Percentiles rank a stretch among this genome's conserved stretches.
These are phyloP conservation scores for Stigmatopora argus DNA, from an alignment of 2,113 vertebrate genomes.

Conservation along the genomic window DNA sequence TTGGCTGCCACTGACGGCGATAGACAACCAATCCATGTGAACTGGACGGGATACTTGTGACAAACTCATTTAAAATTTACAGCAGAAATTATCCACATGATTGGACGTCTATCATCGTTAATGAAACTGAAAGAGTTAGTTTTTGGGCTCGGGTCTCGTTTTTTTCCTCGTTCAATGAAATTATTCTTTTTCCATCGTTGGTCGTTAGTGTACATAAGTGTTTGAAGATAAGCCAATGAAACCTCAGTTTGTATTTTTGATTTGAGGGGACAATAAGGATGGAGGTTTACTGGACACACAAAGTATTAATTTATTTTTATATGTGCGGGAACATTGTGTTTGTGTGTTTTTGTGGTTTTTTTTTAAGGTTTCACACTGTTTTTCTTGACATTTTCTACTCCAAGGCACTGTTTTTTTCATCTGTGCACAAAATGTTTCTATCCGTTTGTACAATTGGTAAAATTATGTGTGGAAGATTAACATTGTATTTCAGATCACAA, in stretches of 20 bases:
- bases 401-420: slow-evolving; percentile 52
- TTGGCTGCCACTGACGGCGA: too few species aligned
- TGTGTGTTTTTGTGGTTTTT: slow-evolving; percentile 42
- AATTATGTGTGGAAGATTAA: slow-evolving; percentile 15
- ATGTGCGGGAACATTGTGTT: slow-evolving; percentile 67
- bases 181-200: slow-evolving; percentile 61
- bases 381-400: slow-evolving; percentile 61
- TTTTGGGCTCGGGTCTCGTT: slow-evolving; percentile 41
- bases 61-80: too few species aligned
- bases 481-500: slow-evolving; percentile 58
- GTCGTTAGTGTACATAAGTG: slow-evolving; percentile 62
- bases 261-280: slow-evolving; percentile 42
- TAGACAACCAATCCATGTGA: too few species aligned
- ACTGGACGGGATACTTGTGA: too few species aligned
- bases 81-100: too few species aligned
- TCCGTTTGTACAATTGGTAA: slow-evolving; percentile 51
- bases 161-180: slow-evolving; percentile 65
- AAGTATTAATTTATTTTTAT: slow-evolving; percentile 75
- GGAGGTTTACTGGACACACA: slow-evolving; percentile 64
- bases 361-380: slow-evolving; percentile 59
- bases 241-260: slow-evolving; percentile 61
- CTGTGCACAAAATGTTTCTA: slow-evolving; percentile 47
- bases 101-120: too few species aligned
- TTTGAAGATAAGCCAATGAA: slow-evolving; percentile 64
- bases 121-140: too few species aligned